Percentiles rank a stretch among this genome's conserved stretches.
Evolutionary conservation across 2,113 vertebrate genomes (phyloP).

Genomic region (Antechinus flavipes): DNA sequence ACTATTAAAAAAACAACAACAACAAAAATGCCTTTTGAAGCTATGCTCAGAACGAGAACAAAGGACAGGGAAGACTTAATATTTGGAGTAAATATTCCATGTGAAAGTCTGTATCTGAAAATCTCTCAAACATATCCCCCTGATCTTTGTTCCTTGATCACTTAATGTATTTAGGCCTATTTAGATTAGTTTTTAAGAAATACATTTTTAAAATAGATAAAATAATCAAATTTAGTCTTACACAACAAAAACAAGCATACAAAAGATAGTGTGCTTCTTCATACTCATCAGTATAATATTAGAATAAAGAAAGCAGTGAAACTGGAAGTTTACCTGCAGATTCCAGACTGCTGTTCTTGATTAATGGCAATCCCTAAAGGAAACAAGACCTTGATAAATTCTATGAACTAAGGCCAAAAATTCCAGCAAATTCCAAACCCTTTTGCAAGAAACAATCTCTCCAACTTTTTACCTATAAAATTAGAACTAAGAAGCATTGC

Average conservation of each 20-base stretch:
- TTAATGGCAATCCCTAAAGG: background rate
- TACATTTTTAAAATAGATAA: background rate
- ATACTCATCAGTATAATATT: background rate
- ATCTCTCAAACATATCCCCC: background rate
- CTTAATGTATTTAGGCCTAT: background rate
- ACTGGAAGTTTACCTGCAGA: background rate
- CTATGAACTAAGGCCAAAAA: background rate
- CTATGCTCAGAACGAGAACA: background rate
- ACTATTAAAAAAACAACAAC: background rate
- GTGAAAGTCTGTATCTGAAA: background rate
- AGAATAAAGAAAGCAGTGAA: background rate
- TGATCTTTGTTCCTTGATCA: background rate
- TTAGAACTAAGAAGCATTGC: background rate
- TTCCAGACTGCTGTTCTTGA: background rate
- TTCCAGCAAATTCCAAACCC: background rate
- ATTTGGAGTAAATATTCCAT: background rate
- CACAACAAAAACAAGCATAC: background rate
- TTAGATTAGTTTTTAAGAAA: background rate
- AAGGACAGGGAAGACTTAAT: background rate
- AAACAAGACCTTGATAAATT: background rate
- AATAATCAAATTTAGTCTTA: background rate
- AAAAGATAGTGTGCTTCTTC: background rate
- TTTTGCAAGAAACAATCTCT: background rate
- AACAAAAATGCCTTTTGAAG: background rate
- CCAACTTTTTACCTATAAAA: background rate